These are phyloP conservation scores for Laticauda laticaudata DNA, from an alignment of 2,113 vertebrate species.

Conservation along the genomic window DNA sequence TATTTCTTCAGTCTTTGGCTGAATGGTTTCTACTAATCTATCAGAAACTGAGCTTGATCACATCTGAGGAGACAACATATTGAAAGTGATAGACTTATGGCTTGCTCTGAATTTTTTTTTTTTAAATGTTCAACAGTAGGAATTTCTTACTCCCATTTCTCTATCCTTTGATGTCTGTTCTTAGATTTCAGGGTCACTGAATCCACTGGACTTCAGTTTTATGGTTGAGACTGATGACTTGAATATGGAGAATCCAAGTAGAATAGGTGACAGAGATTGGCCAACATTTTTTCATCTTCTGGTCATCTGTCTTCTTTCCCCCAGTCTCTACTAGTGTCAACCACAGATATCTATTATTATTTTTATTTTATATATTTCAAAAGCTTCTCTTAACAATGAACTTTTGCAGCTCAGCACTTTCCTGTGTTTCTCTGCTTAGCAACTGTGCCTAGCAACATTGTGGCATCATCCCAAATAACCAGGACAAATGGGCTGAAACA, in stretches of 20 bases:
- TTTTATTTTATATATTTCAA: neutral
- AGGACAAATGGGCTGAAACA: neutral
- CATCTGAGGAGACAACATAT: neutral
- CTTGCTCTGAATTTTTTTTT: neutral
- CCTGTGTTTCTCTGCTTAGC: slow-evolving; percentile 54
- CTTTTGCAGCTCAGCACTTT: slow-evolving; percentile 11
- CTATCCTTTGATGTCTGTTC: neutral
- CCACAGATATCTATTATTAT: neutral
- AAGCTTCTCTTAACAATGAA: slow-evolving; percentile 20
- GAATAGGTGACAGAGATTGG: rapidly evolving
- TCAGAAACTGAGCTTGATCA: neutral
- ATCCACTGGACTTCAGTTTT: neutral
- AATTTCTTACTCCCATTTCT: neutral
- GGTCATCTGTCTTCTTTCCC: neutral
- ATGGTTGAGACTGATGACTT: neutral
- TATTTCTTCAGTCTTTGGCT: neutral
- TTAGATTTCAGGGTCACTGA: neutral
- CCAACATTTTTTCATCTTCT: rapidly evolving
- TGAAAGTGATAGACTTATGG: neutral
- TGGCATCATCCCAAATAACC: neutral
- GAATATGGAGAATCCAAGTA: rapidly evolving
- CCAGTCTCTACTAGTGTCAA: neutral
- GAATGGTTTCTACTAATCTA: neutral
- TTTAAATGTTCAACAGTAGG: neutral
- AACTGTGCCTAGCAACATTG: slow-evolving; percentile 54